phyloP scores from a whole-genome alignment of 2,888 invertebrate genomes.

The Brachypalpus laphriformis region DNA sequence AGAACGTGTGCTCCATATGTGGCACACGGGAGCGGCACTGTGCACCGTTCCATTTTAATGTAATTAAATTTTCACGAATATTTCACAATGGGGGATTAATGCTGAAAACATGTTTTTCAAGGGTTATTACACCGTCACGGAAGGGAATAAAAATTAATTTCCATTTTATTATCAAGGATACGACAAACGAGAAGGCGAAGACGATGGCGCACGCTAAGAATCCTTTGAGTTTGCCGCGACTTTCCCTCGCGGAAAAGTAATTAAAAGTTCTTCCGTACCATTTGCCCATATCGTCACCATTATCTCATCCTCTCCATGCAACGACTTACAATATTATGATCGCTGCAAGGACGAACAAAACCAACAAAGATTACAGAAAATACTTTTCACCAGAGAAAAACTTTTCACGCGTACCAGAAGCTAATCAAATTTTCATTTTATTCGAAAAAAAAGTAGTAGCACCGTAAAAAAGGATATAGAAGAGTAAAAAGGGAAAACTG shows the following conservation, averaged over 20 bases:
- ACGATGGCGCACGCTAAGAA: background rate
- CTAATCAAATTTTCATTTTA: constrained; percentile 20
- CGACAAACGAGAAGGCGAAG: background rate
- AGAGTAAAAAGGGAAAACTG: background rate
- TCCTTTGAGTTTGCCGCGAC: background rate
- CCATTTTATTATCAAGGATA: constrained; percentile 30
- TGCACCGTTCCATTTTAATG: constrained; percentile 23
- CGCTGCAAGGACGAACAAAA: constrained; percentile 7
- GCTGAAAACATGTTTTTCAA: constrained; percentile 59
- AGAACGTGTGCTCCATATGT: background rate
- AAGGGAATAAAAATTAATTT: constrained; percentile 54
- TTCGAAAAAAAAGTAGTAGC: background rate
- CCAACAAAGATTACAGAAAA: background rate
- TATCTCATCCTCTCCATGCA: constrained; percentile 8
- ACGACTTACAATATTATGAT: background rate
- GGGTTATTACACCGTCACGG: constrained; percentile 50
- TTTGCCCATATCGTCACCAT: constrained; percentile 18
- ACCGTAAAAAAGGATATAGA: background rate
- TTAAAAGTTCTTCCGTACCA: constrained; percentile 28
- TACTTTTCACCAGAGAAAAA: background rate
- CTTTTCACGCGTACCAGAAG: background rate
- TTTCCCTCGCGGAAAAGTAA: constrained; percentile 26
- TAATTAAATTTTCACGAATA: constrained; percentile 59
- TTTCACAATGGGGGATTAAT: constrained; percentile 59
- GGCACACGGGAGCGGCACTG: background rate